Evolutionary conservation across 2,797 vertebrate genomes (phyloP).

Genomic region (Craterocephalus amniculus): DNA sequence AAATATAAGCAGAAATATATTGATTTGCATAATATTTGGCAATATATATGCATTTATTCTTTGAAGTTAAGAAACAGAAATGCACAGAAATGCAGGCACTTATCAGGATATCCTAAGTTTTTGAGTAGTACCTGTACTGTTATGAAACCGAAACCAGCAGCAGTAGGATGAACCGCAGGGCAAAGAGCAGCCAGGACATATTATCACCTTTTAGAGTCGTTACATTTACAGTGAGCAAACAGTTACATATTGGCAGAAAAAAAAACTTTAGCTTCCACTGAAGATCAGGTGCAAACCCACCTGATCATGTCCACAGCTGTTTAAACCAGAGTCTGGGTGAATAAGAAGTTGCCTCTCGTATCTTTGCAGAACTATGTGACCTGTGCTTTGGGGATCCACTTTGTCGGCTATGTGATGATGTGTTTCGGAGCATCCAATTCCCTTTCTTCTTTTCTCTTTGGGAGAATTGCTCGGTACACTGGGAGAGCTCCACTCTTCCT

Average conservation of each 20-base stretch:
- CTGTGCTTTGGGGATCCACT: constrained; percentile 92
- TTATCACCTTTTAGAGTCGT: background rate
- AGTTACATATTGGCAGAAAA: background rate
- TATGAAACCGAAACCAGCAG: too few species aligned
- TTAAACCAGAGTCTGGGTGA: background rate
- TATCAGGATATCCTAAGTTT: too few species aligned
- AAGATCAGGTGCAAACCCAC: background rate
- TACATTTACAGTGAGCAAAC: background rate
- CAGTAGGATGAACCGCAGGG: background rate
- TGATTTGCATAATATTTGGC: too few species aligned
- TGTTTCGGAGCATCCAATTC: constrained; percentile 90
- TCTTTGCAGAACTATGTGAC: constrained; percentile 88
- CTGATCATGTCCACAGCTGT: background rate
- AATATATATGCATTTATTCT: too few species aligned
- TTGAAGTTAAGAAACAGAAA: too few species aligned
- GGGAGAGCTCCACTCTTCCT: constrained; percentile 86
- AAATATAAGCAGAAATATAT: too few species aligned
- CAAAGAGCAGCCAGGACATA: background rate
- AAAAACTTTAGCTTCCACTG: background rate
- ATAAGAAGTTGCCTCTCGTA: background rate
- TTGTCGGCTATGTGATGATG: constrained; percentile 92
- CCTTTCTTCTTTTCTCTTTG: constrained; percentile 86
- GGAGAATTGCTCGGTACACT: constrained; percentile 85
- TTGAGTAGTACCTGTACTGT: too few species aligned
- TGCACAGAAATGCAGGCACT: too few species aligned